Percentiles rank a stretch among this genome's conserved stretches.
phyloP scores from a whole-genome alignment of 2,797 vertebrate species.

The Macrochelys suwanniensis region DNA sequence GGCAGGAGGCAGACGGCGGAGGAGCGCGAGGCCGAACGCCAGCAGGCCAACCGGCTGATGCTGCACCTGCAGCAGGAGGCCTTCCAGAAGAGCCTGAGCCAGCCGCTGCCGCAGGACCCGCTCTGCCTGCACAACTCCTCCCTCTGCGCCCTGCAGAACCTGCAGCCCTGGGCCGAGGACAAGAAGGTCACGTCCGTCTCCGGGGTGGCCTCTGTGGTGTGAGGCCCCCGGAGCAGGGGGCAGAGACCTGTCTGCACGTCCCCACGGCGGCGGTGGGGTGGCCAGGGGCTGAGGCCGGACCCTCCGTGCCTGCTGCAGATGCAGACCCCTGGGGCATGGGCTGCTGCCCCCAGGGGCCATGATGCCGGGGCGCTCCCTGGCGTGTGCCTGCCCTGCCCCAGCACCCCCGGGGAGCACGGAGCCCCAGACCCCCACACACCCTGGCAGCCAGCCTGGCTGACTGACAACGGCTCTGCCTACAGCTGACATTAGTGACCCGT shows the following conservation, averaged over 20 bases:
- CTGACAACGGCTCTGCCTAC: background rate
- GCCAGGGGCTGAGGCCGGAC: fast-evolving
- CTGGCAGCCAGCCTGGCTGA: background rate
- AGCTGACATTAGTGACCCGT: background rate
- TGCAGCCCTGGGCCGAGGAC: slow-evolving; percentile 98
- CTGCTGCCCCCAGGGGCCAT: background rate
- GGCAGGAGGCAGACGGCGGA: slow-evolving; percentile 97
- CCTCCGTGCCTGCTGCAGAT: background rate
- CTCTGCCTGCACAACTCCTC: slow-evolving; percentile 99
- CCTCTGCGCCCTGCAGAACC: slow-evolving; percentile 97
- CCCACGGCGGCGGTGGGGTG: background rate
- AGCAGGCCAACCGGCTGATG: slow-evolving; percentile 96
- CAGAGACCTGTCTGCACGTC: too few species aligned
- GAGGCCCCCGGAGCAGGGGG: slow-evolving; percentile 31
- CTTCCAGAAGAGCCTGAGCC: slow-evolving; percentile 94
- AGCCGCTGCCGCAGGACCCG: slow-evolving; percentile 93
- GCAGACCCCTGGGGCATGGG: background rate
- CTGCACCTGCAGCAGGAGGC: slow-evolving; percentile 98
- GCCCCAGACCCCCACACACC: too few species aligned
- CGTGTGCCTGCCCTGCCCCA: fast-evolving
- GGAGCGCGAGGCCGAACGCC: slow-evolving; percentile 95
- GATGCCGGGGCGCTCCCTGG: background rate
- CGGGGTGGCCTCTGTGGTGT: slow-evolving; percentile 81
- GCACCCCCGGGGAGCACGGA: background rate
- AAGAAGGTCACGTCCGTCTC: slow-evolving; percentile 88